Percentiles rank a stretch among this genome's conserved stretches.
Conservation (phyloP, 2,888 invertebrate genomes). For the Pollenia amentaria region DNA sequence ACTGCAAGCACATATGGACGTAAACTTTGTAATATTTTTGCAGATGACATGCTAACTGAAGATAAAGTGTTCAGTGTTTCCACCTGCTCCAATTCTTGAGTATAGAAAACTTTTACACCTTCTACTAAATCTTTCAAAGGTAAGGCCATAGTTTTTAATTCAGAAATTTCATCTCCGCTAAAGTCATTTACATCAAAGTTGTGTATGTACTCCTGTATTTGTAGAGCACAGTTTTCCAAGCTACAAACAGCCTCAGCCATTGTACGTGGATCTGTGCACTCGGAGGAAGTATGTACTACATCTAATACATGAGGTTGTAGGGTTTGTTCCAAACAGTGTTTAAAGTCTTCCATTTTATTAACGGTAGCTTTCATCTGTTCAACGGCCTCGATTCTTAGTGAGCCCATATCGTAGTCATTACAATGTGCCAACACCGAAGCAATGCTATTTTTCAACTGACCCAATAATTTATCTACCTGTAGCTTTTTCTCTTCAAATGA, state of each 20-base stretch:
- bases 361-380: constrained; percentile 79
- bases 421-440: constrained; percentile 80
- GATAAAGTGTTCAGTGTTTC: constrained; percentile 74
- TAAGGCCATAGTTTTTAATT: constrained; percentile 78
- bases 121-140: constrained; percentile 81
- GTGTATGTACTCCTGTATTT: constrained; percentile 80
- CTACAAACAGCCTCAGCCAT: constrained; percentile 82
- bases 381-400: constrained; percentile 76
- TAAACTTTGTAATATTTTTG: constrained; percentile 76
- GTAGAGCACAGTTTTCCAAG: constrained; percentile 80
- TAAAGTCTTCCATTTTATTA: constrained; percentile 83
- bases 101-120: constrained; percentile 77
- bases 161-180: constrained; percentile 76
- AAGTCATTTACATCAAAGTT: constrained; percentile 77
- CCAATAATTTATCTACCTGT: constrained; percentile 77
- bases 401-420: constrained; percentile 77
- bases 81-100: constrained; percentile 77
- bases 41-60: constrained; percentile 66
- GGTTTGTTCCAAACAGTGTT: constrained; percentile 83
- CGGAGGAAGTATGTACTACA: constrained; percentile 77
- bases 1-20: constrained; percentile 77
- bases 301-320: constrained; percentile 81
- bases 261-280: constrained; percentile 79
- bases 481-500: constrained; percentile 71
- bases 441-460: constrained; percentile 80